Percentiles rank a stretch among this genome's conserved stretches.
Evolutionary conservation across 2,888 invertebrate species (phyloP).

Genomic region (Alcis repandata): DNA sequence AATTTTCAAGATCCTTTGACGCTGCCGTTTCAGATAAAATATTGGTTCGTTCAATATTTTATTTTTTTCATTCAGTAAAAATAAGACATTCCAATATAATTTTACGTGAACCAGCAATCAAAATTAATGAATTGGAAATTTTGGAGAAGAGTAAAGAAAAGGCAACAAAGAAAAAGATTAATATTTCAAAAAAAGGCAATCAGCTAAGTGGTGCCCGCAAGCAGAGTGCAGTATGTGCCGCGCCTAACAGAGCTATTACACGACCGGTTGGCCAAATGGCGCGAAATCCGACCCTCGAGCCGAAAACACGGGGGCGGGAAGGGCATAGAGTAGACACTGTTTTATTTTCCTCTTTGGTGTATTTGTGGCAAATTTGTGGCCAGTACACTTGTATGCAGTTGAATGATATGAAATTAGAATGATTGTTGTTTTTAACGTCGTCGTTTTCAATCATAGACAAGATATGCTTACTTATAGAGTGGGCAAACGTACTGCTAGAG

Average conservation of each 20-base stretch:
- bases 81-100: too few relatives aligned
- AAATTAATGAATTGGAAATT: too few relatives aligned
- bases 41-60: too few relatives aligned
- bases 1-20: too few relatives aligned
- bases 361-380: neutral
- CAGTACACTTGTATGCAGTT: neutral
- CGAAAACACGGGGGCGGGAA: constrained; percentile 66
- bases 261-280: constrained; percentile 85
- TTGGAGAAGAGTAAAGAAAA: too few relatives aligned
- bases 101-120: too few relatives aligned
- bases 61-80: too few relatives aligned
- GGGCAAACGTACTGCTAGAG: too few relatives aligned
- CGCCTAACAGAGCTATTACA: constrained; percentile 73
- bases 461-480: too few relatives aligned
- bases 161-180: neutral
- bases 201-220: constrained; percentile 34
- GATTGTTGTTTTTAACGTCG: too few relatives aligned
- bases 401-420: neutral
- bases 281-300: constrained; percentile 81
- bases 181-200: constrained; percentile 29
- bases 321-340: constrained; percentile 64
- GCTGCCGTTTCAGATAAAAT: too few relatives aligned
- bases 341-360: constrained; percentile 29
- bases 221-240: constrained; percentile 52
- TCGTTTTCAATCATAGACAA: too few relatives aligned